These are phyloP conservation scores for Channa maculata DNA, from an alignment of 2,113 vertebrate species.

Conservation along the genomic window DNA sequence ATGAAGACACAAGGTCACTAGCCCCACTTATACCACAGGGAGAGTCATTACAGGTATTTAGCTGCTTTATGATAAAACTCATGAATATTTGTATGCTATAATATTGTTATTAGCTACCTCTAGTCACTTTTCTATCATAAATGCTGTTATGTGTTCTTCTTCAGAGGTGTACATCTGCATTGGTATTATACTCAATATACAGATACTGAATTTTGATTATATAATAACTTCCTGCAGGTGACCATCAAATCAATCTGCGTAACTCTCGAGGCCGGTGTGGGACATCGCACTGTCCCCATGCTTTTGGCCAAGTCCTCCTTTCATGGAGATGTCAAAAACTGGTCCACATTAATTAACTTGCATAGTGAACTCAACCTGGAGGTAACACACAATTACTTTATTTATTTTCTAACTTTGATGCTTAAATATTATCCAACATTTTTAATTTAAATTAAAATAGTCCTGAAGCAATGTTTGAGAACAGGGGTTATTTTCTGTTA, in stretches of 20 bases:
- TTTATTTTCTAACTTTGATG: no score
- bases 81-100: neutral
- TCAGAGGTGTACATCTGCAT: neutral
- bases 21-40: conserved; percentile 86
- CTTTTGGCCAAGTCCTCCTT: conserved; percentile 95
- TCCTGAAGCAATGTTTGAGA: no score
- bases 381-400: conserved; percentile 76
- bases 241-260: conserved; percentile 90
- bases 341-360: conserved; percentile 93
- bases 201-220: neutral
- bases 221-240: conserved; percentile 66
- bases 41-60: conserved; percentile 86
- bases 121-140: neutral
- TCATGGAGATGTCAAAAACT: conserved; percentile 90
- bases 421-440: no score
- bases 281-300: conserved; percentile 96
- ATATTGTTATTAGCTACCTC: neutral
- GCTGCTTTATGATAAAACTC: neutral
- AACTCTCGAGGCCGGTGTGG: conserved; percentile 95
- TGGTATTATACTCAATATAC: neutral
- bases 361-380: conserved; percentile 90
- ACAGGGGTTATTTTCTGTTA: no score
- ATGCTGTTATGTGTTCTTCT: no score
- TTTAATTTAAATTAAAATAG: no score
- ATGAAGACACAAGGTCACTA: conserved; percentile 74